A percentile compares a stretch with the other conserved stretches of the same genome.
Evolutionary conservation across 2,797 vertebrate genomes (phyloP).

Genomic region (Paramormyrops hopkinsi): DNA sequence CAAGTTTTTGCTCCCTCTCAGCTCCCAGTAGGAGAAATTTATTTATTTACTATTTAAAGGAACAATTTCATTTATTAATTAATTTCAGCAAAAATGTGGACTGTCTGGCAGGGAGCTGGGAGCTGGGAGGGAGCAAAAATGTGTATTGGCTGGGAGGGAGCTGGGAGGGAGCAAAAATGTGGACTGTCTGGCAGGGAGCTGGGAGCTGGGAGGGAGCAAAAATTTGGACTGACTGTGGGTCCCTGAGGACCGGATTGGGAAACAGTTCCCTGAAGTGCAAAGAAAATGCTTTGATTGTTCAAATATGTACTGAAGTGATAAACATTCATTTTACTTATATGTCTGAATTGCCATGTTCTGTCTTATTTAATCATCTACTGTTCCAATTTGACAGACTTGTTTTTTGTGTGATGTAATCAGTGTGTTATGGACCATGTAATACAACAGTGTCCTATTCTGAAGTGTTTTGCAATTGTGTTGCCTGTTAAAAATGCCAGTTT

Average conservation of each 20-base stretch:
- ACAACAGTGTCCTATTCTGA: neutral
- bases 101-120: too few relatives aligned
- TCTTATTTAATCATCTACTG: slow-evolving; percentile 1
- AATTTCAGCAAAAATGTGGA: neutral
- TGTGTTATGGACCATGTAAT: slow-evolving; percentile 10
- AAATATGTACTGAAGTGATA: neutral
- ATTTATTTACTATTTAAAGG: neutral
- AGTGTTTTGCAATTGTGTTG: slow-evolving; percentile 15
- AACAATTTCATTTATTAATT: neutral
- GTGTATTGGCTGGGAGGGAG: neutral
- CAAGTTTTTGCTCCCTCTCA: neutral
- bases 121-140: neutral
- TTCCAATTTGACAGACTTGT: neutral
- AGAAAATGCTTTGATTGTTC: slow-evolving; percentile 13
- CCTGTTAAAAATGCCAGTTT: slow-evolving; percentile 18
- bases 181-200: neutral
- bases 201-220: neutral
- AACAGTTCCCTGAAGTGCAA: neutral
- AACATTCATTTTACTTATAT: neutral
- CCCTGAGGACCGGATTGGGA: neutral
- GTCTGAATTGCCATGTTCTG: slow-evolving; percentile 10
- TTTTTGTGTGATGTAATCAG: slow-evolving; percentile 19
- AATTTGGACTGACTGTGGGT: neutral
- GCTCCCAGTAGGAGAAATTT: neutral
- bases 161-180: neutral